Evolutionary conservation across 2,113 vertebrate species (phyloP), one percentile per base, ranked within the genome.

Genomic region (Alosa alosa): DNA sequence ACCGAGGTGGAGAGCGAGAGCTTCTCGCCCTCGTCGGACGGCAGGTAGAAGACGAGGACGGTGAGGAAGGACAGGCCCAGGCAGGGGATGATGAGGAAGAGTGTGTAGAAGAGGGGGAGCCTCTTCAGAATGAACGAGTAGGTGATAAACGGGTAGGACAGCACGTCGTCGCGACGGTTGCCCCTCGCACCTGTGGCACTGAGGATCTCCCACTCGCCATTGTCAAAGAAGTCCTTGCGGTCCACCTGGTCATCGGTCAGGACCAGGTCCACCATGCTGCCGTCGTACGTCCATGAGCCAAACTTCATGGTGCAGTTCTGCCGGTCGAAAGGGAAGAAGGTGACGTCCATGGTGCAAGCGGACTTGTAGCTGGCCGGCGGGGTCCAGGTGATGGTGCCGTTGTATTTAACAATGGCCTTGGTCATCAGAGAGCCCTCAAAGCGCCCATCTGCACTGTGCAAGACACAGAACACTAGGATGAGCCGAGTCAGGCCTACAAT

Each of bases 221-320:
- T 99, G 87, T 99, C 98, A 46, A 99, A 99, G 90, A 99, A 99
- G 90, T 99, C 97, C 82, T 96, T 97, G n/a, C 96, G 95, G 90
- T 99, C 98, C 13, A 99, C 98, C 7, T 99, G 96, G 86, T 96
- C 93, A 87, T 97, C 95, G 0, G 97, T 92, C 49, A 99, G 93
- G 83, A 98, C 94, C 83, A 99, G 93, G 88, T 99, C 97, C 82
- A 99, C 98, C 97, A 98, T 97, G 90, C 91, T 94, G 15, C 98
- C 97, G 0, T 99, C 97, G 0, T 99, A 99, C 0, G 98, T 99
- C 98, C 98, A 99, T 0, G 98, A 99, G 17, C 98, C 98, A 81
- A 99, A 99, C 91, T 99, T 99, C 97, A 99, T 99, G 22, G 98
- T 96, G 90, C 98, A 99, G 92, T 99, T 99, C 91, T 99, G 98